phyloP scores from a whole-genome alignment of 2,888 invertebrate species.

The Plagiodera versicolora region DNA sequence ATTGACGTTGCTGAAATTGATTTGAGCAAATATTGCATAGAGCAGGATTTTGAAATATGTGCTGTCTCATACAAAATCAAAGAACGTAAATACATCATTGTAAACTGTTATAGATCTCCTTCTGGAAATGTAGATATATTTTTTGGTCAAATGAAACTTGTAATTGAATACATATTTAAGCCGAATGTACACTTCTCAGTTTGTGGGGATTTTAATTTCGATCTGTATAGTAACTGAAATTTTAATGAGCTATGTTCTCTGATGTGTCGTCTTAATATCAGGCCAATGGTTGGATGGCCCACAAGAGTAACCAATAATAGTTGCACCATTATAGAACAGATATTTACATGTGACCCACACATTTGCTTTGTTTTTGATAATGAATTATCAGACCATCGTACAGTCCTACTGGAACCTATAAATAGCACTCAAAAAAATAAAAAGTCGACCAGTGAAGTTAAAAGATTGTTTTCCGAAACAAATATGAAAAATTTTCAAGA shows the following conservation, averaged over 20 bases:
- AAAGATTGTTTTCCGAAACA: too few species aligned
- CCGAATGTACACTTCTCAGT: slow-evolving; percentile 2
- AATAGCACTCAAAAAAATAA: slow-evolving; percentile 1
- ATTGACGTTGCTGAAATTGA: background rate
- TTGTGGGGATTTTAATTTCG: slow-evolving; percentile 7
- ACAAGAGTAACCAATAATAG: slow-evolving; percentile 9
- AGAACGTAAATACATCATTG: background rate
- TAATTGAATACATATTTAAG: slow-evolving; percentile 3
- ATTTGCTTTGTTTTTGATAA: background rate
- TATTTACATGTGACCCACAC: background rate
- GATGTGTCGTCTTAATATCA: slow-evolving; percentile 6
- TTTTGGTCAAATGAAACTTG: slow-evolving; percentile 5
- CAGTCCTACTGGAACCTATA: slow-evolving; percentile 3
- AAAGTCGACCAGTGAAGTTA: background rate
- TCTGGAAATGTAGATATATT: slow-evolving; percentile 8
- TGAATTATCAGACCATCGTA: slow-evolving; percentile 1
- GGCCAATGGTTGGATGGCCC: slow-evolving; percentile 7
- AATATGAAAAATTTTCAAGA: background rate
- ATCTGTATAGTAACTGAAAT: slow-evolving; percentile 2
- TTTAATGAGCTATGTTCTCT: slow-evolving; percentile 9
- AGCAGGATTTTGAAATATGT: slow-evolving; percentile 7
- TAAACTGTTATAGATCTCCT: slow-evolving; percentile 1
- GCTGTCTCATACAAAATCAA: slow-evolving; percentile 2
- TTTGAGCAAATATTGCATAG: slow-evolving; percentile 6
- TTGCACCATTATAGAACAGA: background rate